Evolutionary conservation across 2,888 invertebrate genomes (phyloP), one percentile per base, ranked within the genome.

Genomic region (Biston betularia): DNA sequence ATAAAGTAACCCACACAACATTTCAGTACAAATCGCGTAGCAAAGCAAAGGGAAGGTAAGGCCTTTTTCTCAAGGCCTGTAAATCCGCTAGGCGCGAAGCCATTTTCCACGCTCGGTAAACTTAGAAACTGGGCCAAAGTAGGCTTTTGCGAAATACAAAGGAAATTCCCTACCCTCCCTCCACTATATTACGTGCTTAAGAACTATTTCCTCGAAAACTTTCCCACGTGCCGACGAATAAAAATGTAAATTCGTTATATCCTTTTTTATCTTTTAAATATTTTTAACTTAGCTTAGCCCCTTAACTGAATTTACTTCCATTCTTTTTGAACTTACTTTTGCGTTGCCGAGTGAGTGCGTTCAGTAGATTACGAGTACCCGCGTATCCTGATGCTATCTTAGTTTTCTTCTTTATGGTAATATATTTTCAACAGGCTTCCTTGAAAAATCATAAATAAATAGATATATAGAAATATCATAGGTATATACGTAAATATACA

Each of bases 81-180:
- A 89, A 90, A 89, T 89, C 89, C 88, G 82, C 80, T 82, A 83
- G 84, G 82, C 86, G 85, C 84, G 83, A 85, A 88, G 84, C 86
- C 86, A 92, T 92, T 90, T 86, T 88, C 87, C 86, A 87, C 88
- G 90, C 85, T 89, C 89, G 82, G 89, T 88, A 89, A 91, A 91
- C 88, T 90, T 85, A 85, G 86, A 85, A 93, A 91, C 88, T 92
- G 84, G 92, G 93, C 85, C 90, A 89, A 89, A 89, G 90, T 89
- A 89, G 91, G 91, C 90, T 91, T 90, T 86, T 82, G 86, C 83
- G 79, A 87, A 88, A 90, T 89, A 86, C 86, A 88, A 84, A 86
- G 83, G 81, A 85, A 87, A 85, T 85, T 84, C 78, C 82, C 80
- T 78, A 77, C 83, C 79, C 79, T 80, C 81, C 81, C 80, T 81